Conservation (phyloP, 2,888 invertebrate genomes). For the Lasioglossum pauxillum region DNA sequence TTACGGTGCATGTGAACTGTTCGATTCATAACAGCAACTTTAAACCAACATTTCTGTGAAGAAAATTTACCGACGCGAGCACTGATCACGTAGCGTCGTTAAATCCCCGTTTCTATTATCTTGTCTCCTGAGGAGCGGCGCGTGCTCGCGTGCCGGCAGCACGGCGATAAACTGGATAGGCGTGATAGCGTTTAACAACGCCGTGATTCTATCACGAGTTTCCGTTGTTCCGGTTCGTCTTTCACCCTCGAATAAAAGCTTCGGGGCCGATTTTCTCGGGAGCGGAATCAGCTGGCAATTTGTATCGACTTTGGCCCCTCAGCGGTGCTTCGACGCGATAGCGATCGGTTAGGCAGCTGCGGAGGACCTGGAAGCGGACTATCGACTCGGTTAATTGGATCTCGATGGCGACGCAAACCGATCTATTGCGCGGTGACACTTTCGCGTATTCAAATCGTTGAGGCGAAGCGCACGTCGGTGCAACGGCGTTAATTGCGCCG, state of each 20-base stretch:
- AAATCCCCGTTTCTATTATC: slow-evolving; percentile 49
- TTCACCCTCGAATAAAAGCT: not conserved
- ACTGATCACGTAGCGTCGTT: slow-evolving; percentile 12
- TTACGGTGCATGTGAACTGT: too few species aligned
- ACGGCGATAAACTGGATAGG: slow-evolving; percentile 56
- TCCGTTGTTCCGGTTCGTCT: slow-evolving; percentile 4
- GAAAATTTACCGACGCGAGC: too few species aligned
- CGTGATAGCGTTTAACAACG: slow-evolving; percentile 46
- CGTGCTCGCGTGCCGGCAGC: slow-evolving; percentile 47
- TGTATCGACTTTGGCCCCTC: slow-evolving; percentile 1
- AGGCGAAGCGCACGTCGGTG: not conserved
- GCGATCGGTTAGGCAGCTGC: not conserved
- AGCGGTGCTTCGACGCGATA: too few species aligned
- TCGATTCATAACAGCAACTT: too few species aligned
- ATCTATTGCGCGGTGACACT: slow-evolving; percentile 25
- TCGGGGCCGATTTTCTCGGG: not conserved
- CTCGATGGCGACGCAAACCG: slow-evolving; percentile 28
- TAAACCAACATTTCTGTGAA: too few species aligned
- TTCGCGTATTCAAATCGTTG: slow-evolving; percentile 30
- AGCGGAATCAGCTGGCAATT: not conserved
- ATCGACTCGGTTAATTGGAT: slow-evolving; percentile 47
- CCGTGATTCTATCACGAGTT: slow-evolving; percentile 38
- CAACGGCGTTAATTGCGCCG: slow-evolving; percentile 60
- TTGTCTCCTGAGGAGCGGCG: slow-evolving; percentile 54
- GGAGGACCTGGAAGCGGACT: not conserved